phyloP scores from a whole-genome alignment of 2,888 invertebrate species.

The Lordiphosa andalusiaca region DNA sequence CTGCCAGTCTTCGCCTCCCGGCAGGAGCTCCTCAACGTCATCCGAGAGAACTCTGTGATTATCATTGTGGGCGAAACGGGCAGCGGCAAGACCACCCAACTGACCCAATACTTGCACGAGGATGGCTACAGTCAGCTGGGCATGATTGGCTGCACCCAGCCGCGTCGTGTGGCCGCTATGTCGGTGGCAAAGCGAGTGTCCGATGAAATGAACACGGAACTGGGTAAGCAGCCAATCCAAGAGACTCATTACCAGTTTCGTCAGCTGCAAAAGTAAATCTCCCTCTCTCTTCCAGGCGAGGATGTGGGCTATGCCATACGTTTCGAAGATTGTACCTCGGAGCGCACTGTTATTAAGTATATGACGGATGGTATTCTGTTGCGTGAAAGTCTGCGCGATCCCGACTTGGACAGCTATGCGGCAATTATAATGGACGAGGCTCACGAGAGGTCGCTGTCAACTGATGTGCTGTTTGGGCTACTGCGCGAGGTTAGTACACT shows the following conservation, averaged over 20 bases:
- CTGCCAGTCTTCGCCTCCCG: conserved; percentile 97
- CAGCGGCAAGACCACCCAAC: conserved; percentile 93
- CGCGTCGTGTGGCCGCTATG: conserved; percentile 98
- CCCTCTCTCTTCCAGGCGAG: conserved; percentile 82
- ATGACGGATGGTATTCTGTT: conserved; percentile 99
- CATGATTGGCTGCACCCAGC: conserved; percentile 99
- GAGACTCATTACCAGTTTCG: too few relatives aligned
- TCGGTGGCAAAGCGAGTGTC: conserved; percentile 99
- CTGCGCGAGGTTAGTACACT: conserved; percentile 88
- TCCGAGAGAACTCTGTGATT: conserved; percentile 95
- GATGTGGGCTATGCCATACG: conserved; percentile 99
- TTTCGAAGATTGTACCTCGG: conserved; percentile 99
- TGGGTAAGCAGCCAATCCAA: conserved; percentile 82
- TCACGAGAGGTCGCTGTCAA: conserved; percentile 98
- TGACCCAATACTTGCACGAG: conserved; percentile 98
- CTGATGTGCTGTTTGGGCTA: conserved; percentile 98
- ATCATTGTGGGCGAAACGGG: conserved; percentile 90
- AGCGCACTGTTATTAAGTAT: conserved; percentile 96
- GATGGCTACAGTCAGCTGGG: conserved; percentile 96
- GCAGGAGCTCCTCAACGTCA: conserved; percentile 94
- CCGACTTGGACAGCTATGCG: conserved; percentile 98
- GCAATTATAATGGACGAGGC: conserved; percentile 99
- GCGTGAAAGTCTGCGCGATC: conserved; percentile 96
- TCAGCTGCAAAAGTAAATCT: background rate
- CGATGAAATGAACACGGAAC: conserved; percentile 95